Evolutionary conservation across 2,888 invertebrate species (phyloP).

Genomic region (Oasisia sp.): DNA sequence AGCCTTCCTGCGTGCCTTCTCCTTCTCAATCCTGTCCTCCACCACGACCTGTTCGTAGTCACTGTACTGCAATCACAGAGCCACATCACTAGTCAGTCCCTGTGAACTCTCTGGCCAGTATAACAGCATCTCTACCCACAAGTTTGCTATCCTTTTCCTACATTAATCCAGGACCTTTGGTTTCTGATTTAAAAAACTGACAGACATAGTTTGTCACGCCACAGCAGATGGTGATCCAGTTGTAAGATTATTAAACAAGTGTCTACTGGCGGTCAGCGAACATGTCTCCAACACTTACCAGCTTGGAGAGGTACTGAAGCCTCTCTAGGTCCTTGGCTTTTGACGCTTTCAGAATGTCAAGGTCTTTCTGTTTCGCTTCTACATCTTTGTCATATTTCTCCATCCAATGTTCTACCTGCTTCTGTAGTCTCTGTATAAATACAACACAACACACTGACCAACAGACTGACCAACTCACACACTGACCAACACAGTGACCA

Average conservation of each 20-base stretch:
- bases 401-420: slow-evolving; percentile 64
- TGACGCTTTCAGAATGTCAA: slow-evolving; percentile 63
- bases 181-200: too few relatives aligned
- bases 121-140: not conserved
- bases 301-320: slow-evolving; percentile 63
- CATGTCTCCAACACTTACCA: slow-evolving; percentile 46
- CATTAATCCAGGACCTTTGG: too few relatives aligned
- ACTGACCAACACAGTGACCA: not conserved
- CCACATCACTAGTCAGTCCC: not conserved
- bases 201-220: too few relatives aligned
- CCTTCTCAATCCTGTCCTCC: slow-evolving; percentile 65
- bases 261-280: not conserved
- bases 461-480: not conserved
- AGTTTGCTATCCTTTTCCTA: too few relatives aligned
- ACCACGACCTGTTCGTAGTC: slow-evolving; percentile 66
- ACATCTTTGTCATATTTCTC: slow-evolving; percentile 64
- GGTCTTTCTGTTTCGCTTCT: slow-evolving; percentile 62
- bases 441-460: not conserved
- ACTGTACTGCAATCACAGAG: slow-evolving; percentile 54
- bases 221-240: too few relatives aligned
- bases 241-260: not conserved
- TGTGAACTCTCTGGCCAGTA: too few relatives aligned
- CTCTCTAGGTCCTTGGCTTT: slow-evolving; percentile 64
- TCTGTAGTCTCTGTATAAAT: slow-evolving; percentile 53
- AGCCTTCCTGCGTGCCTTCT: slow-evolving; percentile 61